phyloP scores from a whole-genome alignment of 2,888 invertebrate species.

The Ophion ellenae region DNA sequence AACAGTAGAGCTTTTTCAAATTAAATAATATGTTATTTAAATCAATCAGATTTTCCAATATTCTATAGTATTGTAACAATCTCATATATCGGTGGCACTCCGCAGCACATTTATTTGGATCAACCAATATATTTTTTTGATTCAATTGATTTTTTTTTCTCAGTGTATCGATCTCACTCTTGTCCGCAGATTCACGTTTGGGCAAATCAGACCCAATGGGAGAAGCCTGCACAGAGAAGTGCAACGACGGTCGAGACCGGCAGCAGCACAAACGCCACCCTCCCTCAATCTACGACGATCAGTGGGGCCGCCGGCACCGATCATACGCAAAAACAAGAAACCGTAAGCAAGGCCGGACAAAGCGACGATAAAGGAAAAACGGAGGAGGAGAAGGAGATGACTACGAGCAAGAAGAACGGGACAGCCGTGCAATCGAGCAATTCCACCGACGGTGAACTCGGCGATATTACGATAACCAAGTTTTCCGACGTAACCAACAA shows the following conservation, averaged over 20 bases:
- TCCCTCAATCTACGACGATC: not conserved
- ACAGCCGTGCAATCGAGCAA: slow-evolving; percentile 43
- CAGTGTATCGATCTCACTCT: not conserved
- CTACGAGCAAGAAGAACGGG: slow-evolving; percentile 24
- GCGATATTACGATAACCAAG: slow-evolving; percentile 80
- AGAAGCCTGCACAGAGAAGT: slow-evolving; percentile 68
- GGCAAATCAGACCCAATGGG: slow-evolving; percentile 74
- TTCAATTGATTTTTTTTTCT: no score
- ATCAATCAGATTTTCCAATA: no score
- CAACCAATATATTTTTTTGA: no score
- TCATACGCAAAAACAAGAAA: not conserved
- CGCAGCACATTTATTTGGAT: no score
- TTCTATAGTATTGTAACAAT: no score
- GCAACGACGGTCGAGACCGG: slow-evolving; percentile 7
- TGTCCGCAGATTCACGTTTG: slow-evolving; percentile 61
- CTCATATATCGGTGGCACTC: no score
- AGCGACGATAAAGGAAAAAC: not conserved
- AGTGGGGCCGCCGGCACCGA: not conserved
- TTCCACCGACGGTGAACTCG: slow-evolving; percentile 71
- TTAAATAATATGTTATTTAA: no score
- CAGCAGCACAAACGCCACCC: not conserved
- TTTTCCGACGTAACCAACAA: slow-evolving; percentile 82
- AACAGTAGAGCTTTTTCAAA: no score
- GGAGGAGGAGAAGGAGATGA: not conserved
- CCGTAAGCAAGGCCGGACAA: not conserved